Evolutionary conservation across 2,797 vertebrate genomes (phyloP), one percentile per base, ranked within the genome.

Genomic region (Cirrhinus mrigala): DNA sequence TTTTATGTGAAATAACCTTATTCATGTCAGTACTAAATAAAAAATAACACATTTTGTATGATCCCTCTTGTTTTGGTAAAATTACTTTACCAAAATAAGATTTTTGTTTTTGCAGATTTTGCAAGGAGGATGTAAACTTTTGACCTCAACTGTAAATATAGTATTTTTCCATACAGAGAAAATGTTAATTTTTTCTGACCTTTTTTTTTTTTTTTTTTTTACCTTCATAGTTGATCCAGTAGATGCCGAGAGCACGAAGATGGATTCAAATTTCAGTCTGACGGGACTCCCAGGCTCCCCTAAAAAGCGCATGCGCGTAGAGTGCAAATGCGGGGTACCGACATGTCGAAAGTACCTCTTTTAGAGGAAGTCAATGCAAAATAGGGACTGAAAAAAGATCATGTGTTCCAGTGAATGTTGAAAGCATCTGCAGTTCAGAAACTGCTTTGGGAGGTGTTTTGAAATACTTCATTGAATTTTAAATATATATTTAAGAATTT

Each of bases 241-340:
- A 87, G 95, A 96, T 82, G 94, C 94, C 11, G 95, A 96, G 87
- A 96, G 96, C 90, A 96, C 94, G 56, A 94, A 92, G 87, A 96
- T 96, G 95, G 96, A 96, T 92, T 94, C 95, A 85, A 96, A 96
- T 92, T 96, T 96, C 24, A 93, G 94, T 75, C 89, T 95, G 90
- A 94, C 93, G 0, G 92, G 92, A 56, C 93, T 95, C 37, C 90
- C 95, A 0, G 92, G 93, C 50, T 96, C 95, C 58, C 95, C 96
- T 56, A 96, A 95, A 87, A 95, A 96, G 87, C 92, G 95, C 14
- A 85, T 93, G 85, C 93, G 94, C 52, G 92, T 96, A 69, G 95
- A 96, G 85, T 96, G 96, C 92, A 96, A 96, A 89, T 96, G 96
- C 71, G 95, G 96, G 48, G 92, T 94, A 7, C 90, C 93, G 8